Evolutionary conservation across 1,140 invertebrate species (phyloP).

Genomic region (Palaemon carinicauda): DNA sequence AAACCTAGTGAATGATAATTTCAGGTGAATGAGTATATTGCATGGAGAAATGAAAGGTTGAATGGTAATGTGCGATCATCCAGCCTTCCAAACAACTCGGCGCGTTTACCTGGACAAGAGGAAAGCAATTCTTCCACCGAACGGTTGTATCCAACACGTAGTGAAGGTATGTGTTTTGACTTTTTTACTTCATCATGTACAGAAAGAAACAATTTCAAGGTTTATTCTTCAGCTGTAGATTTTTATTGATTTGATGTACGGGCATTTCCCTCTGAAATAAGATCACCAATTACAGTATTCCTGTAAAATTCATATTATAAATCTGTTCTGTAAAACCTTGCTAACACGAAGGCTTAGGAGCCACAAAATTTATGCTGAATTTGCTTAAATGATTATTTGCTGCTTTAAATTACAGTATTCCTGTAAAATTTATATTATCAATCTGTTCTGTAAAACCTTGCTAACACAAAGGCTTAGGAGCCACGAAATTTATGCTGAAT

Average conservation of each 20-base stretch:
- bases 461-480: too few species aligned
- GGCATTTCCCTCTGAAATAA: neutral
- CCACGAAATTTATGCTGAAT: too few species aligned
- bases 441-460: too few species aligned
- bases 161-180: conserved; percentile 17
- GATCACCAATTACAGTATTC: neutral
- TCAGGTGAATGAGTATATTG: conserved; percentile 47
- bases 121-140: conserved; percentile 26
- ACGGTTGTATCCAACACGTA: conserved; percentile 41
- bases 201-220: too few species aligned
- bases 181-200: too few species aligned
- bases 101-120: conserved; percentile 11
- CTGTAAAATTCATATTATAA: neutral
- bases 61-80: conserved; percentile 40
- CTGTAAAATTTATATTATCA: too few species aligned
- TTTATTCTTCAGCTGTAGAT: too few species aligned
- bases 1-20: neutral
- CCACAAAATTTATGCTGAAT: too few species aligned
- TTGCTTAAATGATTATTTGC: too few species aligned
- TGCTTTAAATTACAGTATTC: too few species aligned
- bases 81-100: conserved; percentile 25
- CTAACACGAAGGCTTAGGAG: too few species aligned
- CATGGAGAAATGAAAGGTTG: conserved; percentile 42
- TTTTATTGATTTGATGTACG: neutral
- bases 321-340: neutral